Conservation (phyloP, 2,797 vertebrate species). For the Podargus strigoides region DNA sequence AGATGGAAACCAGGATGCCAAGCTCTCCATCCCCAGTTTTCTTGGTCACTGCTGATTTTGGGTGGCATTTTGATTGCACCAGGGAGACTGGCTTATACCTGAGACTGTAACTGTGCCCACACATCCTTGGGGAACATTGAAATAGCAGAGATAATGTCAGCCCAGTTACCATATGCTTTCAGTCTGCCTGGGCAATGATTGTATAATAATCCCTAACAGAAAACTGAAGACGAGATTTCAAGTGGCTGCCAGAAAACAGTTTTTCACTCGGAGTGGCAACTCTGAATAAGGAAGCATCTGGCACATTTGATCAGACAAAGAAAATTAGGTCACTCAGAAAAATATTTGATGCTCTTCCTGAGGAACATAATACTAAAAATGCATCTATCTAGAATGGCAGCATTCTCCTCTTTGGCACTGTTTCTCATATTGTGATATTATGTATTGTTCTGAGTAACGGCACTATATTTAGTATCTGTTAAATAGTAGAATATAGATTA, state of each 20-base stretch:
- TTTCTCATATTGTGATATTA: conserved; percentile 32
- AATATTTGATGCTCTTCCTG: conserved; percentile 59
- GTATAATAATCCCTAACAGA: conserved; percentile 44
- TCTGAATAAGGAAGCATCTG: conserved; percentile 48
- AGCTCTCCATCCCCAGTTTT: not conserved
- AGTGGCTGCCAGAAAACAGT: conserved; percentile 36
- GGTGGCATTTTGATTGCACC: not conserved
- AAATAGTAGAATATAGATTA: conserved; percentile 33
- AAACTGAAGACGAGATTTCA: conserved; percentile 38
- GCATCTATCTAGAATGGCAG: not conserved
- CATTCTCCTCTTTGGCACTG: not conserved
- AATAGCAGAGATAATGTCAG: conserved; percentile 25
- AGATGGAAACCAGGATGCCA: not conserved
- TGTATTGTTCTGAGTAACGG: conserved; percentile 19
- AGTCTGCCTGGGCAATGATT: conserved; percentile 33
- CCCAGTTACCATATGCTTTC: conserved; percentile 58
- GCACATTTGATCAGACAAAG: conserved; percentile 66
- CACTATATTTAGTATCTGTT: conserved; percentile 66
- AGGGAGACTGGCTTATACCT: not conserved
- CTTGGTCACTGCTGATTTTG: not conserved
- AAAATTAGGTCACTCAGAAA: conserved; percentile 64
- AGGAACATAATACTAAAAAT: conserved; percentile 58
- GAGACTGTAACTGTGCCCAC: not conserved
- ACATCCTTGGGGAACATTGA: conserved; percentile 10
- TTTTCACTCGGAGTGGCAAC: conserved; percentile 44